Percentiles rank a stretch among this genome's conserved stretches.
Conservation (phyloP, 1,140 invertebrate species). For the Sipha flava region DNA sequence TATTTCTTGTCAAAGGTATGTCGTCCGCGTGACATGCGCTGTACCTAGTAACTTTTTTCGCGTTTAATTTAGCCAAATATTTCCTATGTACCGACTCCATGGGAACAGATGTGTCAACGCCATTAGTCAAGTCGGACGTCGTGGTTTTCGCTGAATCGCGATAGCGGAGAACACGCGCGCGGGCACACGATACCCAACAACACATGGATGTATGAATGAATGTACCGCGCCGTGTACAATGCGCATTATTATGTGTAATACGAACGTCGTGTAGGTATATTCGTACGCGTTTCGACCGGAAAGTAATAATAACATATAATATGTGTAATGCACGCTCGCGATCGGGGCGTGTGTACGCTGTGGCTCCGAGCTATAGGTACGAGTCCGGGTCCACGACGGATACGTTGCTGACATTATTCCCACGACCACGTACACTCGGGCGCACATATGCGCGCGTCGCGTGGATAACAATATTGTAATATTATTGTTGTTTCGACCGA, state of each 20-base stretch:
- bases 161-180: too few species aligned
- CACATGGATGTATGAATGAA: too few species aligned
- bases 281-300: background rate
- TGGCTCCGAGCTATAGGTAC: constrained; percentile 17
- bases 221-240: background rate
- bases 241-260: background rate
- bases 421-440: background rate
- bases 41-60: too few species aligned
- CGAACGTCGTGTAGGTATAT: background rate
- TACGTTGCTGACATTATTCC: constrained; percentile 24
- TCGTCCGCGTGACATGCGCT: too few species aligned
- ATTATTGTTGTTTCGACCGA: constrained; percentile 10
- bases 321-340: background rate
- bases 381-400: background rate
- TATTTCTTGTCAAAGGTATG: too few species aligned
- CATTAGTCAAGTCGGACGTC: too few species aligned
- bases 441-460: background rate
- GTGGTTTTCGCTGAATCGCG: too few species aligned
- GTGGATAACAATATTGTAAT: background rate
- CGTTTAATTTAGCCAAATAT: too few species aligned
- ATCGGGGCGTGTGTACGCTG: background rate
- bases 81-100: too few species aligned
- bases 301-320: background rate
- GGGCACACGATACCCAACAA: too few species aligned
- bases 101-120: too few species aligned